Base-by-base conservation (phyloP, 53 echinoderm and acorn worm genomes). In the Patiria pectinifera region DNA sequence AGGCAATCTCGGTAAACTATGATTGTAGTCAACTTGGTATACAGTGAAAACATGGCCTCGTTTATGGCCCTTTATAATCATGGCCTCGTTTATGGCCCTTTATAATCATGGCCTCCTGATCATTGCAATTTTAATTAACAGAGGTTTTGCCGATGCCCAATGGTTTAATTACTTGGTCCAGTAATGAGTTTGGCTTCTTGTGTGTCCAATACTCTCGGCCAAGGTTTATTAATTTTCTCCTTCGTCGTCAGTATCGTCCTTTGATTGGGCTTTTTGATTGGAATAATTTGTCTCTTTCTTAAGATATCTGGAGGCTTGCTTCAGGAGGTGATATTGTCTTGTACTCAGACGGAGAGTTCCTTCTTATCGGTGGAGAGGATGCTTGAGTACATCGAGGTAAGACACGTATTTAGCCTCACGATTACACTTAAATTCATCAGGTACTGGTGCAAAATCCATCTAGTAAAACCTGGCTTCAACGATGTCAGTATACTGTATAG, bases 351-450 rank as follows among this genome's bases (percentile, higher is more conserved):
- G 19, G 96, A 96, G 85, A 95, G 93, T 69, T 86, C 93, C 80
- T 96, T 97, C 76, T 82, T 93, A 16, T 94, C 96, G 13, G 96
- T 92, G 35, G 95, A 96, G 91, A 97, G 96, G 71, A 94, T 96
- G 94, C 78, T 97, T 76, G 95, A 96, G 48, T 96, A 96, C 48
- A 90, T 97, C 59, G 48, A 96, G 92, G 96, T 96, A 92, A 18
- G 66, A 66, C 6, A 66, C 0, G 0, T 53, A 66, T 66, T 14
- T 16, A 18, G 35, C 35, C 35, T 35, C 35, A 35, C 35, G 35
- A 35, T 35, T 35, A 66, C 19, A 16, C 15, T 15, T 16, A 11
- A 66, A 66, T 66, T 66, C 66, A 15, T 3, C 66, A 3, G 2
- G 19, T 16, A 66, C 6, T 66, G 49, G 3, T 49, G 3, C 49